These are phyloP conservation scores for Acanthaster planci DNA, from an alignment of 35 echinoderm and acorn worm genomes.

Conservation along the genomic window DNA sequence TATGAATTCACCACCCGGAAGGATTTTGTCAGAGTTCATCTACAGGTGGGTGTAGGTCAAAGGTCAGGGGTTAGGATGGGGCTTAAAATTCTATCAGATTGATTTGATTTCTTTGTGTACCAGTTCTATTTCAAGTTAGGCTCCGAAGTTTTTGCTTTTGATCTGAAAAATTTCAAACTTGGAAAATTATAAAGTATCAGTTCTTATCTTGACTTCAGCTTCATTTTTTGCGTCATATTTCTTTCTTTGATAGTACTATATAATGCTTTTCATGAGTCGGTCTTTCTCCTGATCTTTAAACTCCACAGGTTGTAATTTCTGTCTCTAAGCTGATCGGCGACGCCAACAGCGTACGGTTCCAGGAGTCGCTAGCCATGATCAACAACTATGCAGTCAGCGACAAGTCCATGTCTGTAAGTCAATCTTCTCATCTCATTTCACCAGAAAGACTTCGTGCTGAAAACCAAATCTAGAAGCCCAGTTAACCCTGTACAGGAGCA, in stretches of 20 bases:
- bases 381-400: slow-evolving; percentile 99
- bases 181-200: too few species aligned
- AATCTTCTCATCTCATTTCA: not conserved
- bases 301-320: slow-evolving; percentile 87
- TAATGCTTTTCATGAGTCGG: too few species aligned
- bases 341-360: slow-evolving; percentile 84
- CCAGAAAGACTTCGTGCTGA: not conserved
- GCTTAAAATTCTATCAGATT: too few species aligned
- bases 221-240: too few species aligned
- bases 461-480: too few species aligned
- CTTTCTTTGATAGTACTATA: too few species aligned
- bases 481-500: too few species aligned
- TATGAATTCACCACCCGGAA: slow-evolving; percentile 81
- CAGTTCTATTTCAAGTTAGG: too few species aligned
- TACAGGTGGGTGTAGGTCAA: slow-evolving; percentile 75
- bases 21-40: slow-evolving; percentile 92
- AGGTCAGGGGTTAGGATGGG: not conserved
- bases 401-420: slow-evolving; percentile 86
- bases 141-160: too few species aligned
- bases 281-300: not conserved
- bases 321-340: slow-evolving; percentile 91
- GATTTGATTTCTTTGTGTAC: too few species aligned
- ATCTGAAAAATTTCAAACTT: too few species aligned
- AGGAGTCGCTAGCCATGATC: slow-evolving; percentile 92
- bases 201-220: too few species aligned